Evolutionary conservation across 2,113 vertebrate genomes (phyloP), one percentile per base, ranked within the genome.

Genomic region (Myiopsitta monachus): DNA sequence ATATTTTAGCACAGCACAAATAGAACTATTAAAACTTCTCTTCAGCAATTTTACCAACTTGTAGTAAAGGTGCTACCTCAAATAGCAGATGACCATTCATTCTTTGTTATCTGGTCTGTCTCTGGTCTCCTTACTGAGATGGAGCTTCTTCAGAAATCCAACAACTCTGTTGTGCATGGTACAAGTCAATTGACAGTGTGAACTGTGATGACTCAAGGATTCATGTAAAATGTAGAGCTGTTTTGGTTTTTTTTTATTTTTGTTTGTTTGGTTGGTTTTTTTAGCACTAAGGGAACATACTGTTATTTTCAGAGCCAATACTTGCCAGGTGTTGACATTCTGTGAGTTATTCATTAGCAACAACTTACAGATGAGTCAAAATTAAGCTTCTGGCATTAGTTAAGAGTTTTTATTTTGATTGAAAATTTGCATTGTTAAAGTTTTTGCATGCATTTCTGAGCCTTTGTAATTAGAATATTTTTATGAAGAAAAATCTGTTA

Each of bases 341-440:
- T 76, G 30, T 1, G 26, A 83, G 77, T 76, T 90, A 84, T 6
- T 72, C 64, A 67, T 84, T 77, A 94, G 52, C 52, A 83, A 21
- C 28, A 80, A 46, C 73, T 79, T 85, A 46, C n/a, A 7, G n/a
- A 70, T 83, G 68, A 79, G 63, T 92, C 68, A 89, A 92, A 95
- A 94, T 59, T 70, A 84, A 72, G 62, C 27, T 90, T 87, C 69
- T 1, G 7, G 31, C 47, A 55, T 75, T 88, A 91, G 83, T 77
- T 74, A 55, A 55, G n/a, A 74, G 16, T 66, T 87, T 78, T 91
- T 92, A 84, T 84, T 92, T 91, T 95, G 39, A 64, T 91, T 61
- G 78, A 88, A 94, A 96, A 75, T 86, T 74, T 84, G 51, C 27
- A 31, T 78, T 88, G 22, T 91, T 78, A 90, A 88, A 66, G 76